Percentiles rank a stretch among this genome's conserved stretches.
Conservation (phyloP, 2,797 vertebrate genomes). For the Yasuhikotakia modesta region DNA sequence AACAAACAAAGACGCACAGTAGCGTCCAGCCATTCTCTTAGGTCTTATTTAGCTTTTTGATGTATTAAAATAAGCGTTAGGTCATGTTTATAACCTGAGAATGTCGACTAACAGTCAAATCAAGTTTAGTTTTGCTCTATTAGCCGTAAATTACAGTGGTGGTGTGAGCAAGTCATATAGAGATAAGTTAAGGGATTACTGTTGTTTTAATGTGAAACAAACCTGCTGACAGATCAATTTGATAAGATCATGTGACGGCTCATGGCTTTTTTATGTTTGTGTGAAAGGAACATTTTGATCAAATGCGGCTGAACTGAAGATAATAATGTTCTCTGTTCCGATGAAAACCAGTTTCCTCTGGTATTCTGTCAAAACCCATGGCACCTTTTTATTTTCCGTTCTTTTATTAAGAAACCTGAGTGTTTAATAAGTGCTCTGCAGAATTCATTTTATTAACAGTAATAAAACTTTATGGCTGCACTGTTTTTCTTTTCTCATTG, state of each 20-base stretch:
- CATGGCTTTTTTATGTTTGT: background rate
- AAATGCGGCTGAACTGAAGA: background rate
- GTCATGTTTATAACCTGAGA: background rate
- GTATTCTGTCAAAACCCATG: slow-evolving; percentile 12
- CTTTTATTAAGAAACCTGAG: slow-evolving; percentile 42
- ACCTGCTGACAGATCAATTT: background rate
- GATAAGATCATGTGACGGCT: background rate
- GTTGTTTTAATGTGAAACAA: slow-evolving; percentile 6
- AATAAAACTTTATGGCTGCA: slow-evolving; percentile 39
- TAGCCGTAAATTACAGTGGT: background rate
- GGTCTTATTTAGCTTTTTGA: slow-evolving; percentile 2
- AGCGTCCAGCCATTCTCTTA: background rate
- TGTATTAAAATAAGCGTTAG: no score
- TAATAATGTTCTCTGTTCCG: background rate
- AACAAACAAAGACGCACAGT: slow-evolving; percentile 7
- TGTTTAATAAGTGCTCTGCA: slow-evolving; percentile 9
- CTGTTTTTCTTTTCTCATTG: slow-evolving; percentile 37
- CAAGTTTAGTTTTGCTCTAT: background rate
- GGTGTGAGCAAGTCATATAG: background rate
- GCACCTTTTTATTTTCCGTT: slow-evolving; percentile 13
- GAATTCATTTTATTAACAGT: slow-evolving; percentile 29
- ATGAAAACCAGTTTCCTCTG: slow-evolving; percentile 9
- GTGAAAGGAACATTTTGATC: background rate
- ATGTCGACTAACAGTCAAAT: background rate
- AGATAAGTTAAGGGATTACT: background rate